phyloP scores from a whole-genome alignment of 2,888 invertebrate genomes.

The Dolomedes plantarius region DNA sequence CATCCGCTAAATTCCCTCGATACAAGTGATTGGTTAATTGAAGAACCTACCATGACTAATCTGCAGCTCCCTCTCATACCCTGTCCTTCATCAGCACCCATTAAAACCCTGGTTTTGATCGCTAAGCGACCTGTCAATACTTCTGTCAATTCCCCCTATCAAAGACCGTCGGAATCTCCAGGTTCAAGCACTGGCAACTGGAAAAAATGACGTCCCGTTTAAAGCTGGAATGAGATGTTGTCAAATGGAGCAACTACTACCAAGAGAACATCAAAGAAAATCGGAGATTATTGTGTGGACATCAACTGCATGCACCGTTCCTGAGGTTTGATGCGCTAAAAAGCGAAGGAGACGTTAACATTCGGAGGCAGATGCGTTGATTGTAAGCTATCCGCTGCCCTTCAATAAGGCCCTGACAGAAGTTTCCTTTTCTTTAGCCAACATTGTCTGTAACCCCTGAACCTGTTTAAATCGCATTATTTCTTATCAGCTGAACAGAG shows the following conservation, averaged over 20 bases:
- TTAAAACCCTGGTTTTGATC: neutral
- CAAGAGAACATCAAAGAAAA: neutral
- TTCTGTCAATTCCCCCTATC: neutral
- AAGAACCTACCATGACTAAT: neutral
- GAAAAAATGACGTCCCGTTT: neutral
- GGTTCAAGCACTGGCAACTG: too few relatives aligned
- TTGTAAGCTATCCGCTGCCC: neutral
- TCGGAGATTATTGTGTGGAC: neutral
- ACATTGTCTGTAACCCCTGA: neutral
- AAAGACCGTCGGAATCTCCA: neutral
- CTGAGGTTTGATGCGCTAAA: neutral
- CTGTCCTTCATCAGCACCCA: neutral
- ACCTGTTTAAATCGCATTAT: neutral
- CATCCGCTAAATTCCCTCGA: neutral
- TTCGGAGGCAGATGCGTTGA: constrained; percentile 4
- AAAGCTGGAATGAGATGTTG: neutral
- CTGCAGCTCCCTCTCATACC: neutral
- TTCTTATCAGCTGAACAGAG: too few relatives aligned
- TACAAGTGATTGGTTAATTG: neutral
- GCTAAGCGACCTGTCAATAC: neutral
- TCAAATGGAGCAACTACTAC: neutral
- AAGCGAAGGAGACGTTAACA: neutral
- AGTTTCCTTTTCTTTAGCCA: neutral
- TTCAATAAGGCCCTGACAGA: neutral
- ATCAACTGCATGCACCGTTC: neutral